These are phyloP conservation scores for Hypsopygia costalis DNA, from an alignment of 2,888 invertebrate species.

Conservation along the genomic window DNA sequence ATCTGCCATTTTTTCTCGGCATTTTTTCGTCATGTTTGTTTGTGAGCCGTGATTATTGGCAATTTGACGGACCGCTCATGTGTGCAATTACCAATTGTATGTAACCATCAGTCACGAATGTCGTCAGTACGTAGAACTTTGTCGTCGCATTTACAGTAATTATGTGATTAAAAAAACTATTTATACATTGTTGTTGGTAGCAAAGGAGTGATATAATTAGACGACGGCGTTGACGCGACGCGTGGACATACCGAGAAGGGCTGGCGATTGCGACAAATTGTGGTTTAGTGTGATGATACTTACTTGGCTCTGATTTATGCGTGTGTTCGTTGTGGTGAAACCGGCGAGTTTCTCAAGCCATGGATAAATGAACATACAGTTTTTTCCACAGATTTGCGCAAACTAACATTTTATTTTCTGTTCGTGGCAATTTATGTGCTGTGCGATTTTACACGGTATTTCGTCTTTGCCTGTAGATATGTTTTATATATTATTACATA, in stretches of 20 bases:
- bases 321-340: not conserved
- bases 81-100: conserved; percentile 1
- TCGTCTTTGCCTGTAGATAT: not conserved
- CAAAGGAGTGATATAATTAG: not conserved
- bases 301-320: not conserved
- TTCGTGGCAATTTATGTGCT: not conserved
- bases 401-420: not conserved
- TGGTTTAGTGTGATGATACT: not conserved
- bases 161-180: conserved; percentile 5
- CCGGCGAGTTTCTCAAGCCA: not conserved
- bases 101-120: conserved; percentile 2
- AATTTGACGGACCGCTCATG: not conserved
- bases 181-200: not conserved
- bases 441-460: not conserved
- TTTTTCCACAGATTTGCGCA: not conserved
- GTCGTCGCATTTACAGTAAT: not conserved
- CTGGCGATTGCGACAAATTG: not conserved
- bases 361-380: not conserved
- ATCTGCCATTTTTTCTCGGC: not conserved
- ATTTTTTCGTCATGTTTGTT: not conserved
- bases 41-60: not conserved
- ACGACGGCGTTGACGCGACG: not conserved
- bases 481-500: too few species aligned
- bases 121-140: conserved; percentile 2
- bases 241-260: not conserved